Conservation (phyloP, 53 echinoderm and acorn worm species). For the Arbacia lixula region DNA sequence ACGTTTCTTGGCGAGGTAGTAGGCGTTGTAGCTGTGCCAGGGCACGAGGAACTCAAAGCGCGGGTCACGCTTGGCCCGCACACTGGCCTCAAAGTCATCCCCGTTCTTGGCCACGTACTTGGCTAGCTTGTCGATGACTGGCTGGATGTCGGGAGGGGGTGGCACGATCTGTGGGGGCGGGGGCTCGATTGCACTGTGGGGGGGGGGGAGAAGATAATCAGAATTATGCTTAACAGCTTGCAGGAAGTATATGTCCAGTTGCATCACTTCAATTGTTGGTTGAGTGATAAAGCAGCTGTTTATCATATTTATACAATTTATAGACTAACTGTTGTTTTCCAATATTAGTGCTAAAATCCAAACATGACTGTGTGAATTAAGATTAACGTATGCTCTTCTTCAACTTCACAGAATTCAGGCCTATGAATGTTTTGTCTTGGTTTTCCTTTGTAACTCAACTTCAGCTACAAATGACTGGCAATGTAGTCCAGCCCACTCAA, state of each 20-base stretch:
- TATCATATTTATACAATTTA: background rate
- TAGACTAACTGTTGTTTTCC: background rate
- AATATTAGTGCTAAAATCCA: background rate
- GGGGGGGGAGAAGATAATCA: no score
- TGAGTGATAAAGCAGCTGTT: no score
- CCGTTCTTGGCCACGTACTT: slow-evolving; percentile 98
- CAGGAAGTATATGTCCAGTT: no score
- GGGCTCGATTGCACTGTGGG: slow-evolving; percentile 60
- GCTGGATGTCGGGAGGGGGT: slow-evolving; percentile 96
- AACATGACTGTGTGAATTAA: no score
- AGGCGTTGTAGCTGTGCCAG: slow-evolving; percentile 91
- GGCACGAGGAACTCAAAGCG: slow-evolving; percentile 93
- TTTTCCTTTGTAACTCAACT: no score
- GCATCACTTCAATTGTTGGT: no score
- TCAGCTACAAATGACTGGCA: no score
- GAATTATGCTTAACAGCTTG: no score
- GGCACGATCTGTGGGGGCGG: slow-evolving; percentile 78
- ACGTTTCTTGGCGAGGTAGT: slow-evolving; percentile 94
- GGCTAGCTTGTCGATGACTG: slow-evolving; percentile 97
- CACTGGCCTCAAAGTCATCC: slow-evolving; percentile 90
- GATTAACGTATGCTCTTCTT: no score
- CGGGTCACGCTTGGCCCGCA: slow-evolving; percentile 83
- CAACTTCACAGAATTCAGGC: no score
- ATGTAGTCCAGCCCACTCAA: no score
- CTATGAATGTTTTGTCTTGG: no score